A percentile compares a stretch with the other conserved stretches of the same genome.
Evolutionary conservation across 1,140 invertebrate genomes (phyloP).

Genomic region (Zaprionus taronus): DNA sequence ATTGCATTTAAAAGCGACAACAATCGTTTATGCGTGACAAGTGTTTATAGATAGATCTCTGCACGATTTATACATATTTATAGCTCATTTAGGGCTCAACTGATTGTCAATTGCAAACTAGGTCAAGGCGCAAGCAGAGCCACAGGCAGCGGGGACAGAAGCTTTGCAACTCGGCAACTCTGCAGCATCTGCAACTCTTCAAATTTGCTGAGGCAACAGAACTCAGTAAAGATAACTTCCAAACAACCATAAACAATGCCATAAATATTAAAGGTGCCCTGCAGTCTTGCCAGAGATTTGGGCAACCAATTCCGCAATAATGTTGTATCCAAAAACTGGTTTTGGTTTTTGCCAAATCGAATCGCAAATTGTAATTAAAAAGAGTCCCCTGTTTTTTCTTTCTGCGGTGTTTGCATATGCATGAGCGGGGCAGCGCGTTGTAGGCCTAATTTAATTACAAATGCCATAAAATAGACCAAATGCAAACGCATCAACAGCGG

Average conservation of each 20-base stretch:
- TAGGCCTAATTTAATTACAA: conserved; percentile 79
- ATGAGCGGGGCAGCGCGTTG: conserved; percentile 32
- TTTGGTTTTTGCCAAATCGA: conserved; percentile 26
- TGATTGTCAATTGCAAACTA: conserved; percentile 7
- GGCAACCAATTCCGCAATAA: background rate
- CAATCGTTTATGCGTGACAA: conserved; percentile 31
- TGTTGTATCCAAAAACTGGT: background rate
- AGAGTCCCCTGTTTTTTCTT: conserved; percentile 19
- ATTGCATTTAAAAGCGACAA: conserved; percentile 30
- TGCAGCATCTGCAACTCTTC: background rate
- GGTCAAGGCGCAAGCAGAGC: background rate
- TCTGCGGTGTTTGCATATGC: background rate
- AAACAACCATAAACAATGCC: background rate
- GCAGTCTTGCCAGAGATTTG: too few species aligned
- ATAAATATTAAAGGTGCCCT: background rate
- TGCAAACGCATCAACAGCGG: conserved; percentile 15
- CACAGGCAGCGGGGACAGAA: background rate
- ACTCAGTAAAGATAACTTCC: too few species aligned
- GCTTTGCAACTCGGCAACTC: background rate
- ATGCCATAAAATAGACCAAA: conserved; percentile 56
- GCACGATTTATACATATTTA: conserved; percentile 18
- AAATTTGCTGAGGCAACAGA: background rate
- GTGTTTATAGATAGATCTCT: conserved; percentile 13
- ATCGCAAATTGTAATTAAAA: conserved; percentile 73
- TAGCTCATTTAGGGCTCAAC: background rate